These are phyloP conservation scores for Anguilla anguilla DNA, from an alignment of 2,797 vertebrate species.

Conservation along the genomic window DNA sequence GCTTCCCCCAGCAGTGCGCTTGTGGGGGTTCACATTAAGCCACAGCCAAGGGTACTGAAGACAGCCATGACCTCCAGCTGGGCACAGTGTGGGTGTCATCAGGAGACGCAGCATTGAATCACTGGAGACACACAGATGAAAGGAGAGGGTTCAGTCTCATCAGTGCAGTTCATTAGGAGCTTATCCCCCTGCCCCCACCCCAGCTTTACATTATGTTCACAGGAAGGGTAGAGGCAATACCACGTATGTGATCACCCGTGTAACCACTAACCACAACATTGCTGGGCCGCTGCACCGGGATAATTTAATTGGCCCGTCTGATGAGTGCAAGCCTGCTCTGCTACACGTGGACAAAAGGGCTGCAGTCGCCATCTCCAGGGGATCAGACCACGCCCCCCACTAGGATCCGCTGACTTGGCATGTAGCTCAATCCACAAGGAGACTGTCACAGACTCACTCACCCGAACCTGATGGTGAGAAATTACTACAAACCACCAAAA, in stretches of 20 bases:
- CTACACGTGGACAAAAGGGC: not conserved
- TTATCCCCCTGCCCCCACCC: not conserved
- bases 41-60: not conserved
- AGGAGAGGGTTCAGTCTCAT: not conserved
- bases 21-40: not conserved
- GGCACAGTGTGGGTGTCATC: not conserved
- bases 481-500: not conserved
- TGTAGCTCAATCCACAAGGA: not conserved
- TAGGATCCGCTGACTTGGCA: not conserved
- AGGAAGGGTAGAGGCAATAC: not conserved
- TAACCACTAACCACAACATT: slow-evolving; percentile 19
- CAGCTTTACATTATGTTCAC: slow-evolving; percentile 5
- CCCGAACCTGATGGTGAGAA: not conserved
- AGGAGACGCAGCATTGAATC: not conserved
- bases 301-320: slow-evolving; percentile 15
- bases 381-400: not conserved
- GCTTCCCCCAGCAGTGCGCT: not conserved
- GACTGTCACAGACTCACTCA: slow-evolving; percentile 2
- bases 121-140: not conserved
- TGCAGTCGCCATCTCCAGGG: not conserved
- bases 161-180: not conserved
- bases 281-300: not conserved
- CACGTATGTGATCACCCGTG: slow-evolving; percentile 17
- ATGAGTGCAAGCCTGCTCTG: not conserved
- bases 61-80: slow-evolving; percentile 1